Percentiles rank a stretch among this genome's conserved stretches.
These are phyloP conservation scores for Epinephelus coioides DNA, from an alignment of 2,797 vertebrate genomes.

Conservation along the genomic window DNA sequence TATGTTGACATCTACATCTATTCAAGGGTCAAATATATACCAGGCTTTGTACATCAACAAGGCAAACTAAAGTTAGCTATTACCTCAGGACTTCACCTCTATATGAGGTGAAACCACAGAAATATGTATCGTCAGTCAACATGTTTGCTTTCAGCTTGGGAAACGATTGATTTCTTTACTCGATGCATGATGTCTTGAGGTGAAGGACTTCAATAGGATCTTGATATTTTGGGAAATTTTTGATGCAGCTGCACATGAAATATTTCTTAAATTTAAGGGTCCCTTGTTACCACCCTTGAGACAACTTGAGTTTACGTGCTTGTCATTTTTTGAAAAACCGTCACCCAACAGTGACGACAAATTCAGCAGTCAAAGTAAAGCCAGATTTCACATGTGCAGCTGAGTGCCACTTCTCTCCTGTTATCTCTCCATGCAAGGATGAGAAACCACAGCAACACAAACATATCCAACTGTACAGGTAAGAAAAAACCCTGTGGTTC, in stretches of 20 bases:
- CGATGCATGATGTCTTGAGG: background rate
- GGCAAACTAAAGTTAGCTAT: background rate
- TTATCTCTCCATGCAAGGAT: constrained; percentile 50
- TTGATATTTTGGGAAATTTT: constrained; percentile 13
- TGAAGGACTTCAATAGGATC: background rate
- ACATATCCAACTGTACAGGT: constrained; percentile 55
- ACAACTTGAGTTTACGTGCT: constrained; percentile 1
- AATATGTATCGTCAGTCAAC: background rate
- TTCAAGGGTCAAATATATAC: too few relatives aligned
- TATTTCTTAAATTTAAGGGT: constrained; percentile 2
- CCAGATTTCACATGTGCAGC: constrained; percentile 27
- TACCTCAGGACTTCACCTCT: background rate
- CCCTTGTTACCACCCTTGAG: background rate
- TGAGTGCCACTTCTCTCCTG: constrained; percentile 32
- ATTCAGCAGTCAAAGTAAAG: constrained; percentile 16
- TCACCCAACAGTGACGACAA: constrained; percentile 3
- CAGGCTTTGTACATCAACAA: too few relatives aligned
- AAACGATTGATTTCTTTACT: background rate
- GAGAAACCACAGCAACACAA: constrained; percentile 54
- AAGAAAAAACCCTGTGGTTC: constrained; percentile 40
- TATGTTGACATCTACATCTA: too few relatives aligned
- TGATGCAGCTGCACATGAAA: background rate
- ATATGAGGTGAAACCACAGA: background rate
- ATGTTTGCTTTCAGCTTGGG: background rate
- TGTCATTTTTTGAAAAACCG: background rate